These are phyloP conservation scores for Pseudococcus viburni DNA, from an alignment of 2,888 invertebrate species.

Conservation along the genomic window DNA sequence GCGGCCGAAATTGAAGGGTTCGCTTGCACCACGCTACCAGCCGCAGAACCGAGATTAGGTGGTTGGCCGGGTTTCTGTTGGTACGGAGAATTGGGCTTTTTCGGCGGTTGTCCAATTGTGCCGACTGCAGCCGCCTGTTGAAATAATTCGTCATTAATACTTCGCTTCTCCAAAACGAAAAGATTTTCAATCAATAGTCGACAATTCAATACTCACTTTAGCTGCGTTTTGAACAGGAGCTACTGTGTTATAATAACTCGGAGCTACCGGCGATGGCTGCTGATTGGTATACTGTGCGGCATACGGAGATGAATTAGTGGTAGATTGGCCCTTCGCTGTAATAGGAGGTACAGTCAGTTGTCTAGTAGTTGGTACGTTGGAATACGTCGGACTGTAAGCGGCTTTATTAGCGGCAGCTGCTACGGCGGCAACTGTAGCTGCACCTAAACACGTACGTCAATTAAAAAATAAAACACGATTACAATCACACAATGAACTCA, in stretches of 20 bases:
- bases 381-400: constrained; percentile 58
- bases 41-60: background rate
- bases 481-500: background rate
- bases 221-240: constrained; percentile 9
- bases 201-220: background rate
- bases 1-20: constrained; percentile 25
- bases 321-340: constrained; percentile 19
- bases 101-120: constrained; percentile 62
- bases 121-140: constrained; percentile 47
- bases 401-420: constrained; percentile 70
- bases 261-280: background rate
- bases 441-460: constrained; percentile 71
- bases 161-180: background rate
- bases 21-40: background rate
- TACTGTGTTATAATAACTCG: constrained; percentile 37
- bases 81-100: constrained; percentile 49
- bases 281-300: constrained; percentile 2
- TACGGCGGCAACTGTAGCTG: constrained; percentile 83
- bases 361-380: constrained; percentile 51
- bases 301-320: constrained; percentile 38
- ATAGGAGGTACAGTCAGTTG: constrained; percentile 61
- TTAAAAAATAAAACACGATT: constrained; percentile 15
- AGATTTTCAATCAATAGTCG: background rate
- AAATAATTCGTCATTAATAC: background rate
- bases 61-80: constrained; percentile 55